These are phyloP conservation scores for Aegotheles bennettii DNA, from an alignment of 2,113 vertebrate genomes.

Conservation along the genomic window DNA sequence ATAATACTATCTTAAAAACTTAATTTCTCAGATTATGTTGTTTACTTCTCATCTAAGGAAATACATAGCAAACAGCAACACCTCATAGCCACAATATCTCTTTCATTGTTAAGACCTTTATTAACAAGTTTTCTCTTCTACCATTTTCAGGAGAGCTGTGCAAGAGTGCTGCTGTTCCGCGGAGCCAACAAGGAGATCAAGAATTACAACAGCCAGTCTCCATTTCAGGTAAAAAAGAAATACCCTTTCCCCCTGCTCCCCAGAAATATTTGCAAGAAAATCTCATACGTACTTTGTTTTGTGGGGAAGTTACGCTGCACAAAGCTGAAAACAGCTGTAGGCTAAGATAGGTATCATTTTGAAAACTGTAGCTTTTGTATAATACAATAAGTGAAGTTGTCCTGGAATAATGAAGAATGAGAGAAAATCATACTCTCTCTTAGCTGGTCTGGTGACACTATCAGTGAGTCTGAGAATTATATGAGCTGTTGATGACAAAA, in stretches of 20 bases:
- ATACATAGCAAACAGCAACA: neutral
- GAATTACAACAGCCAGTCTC: conserved; percentile 94
- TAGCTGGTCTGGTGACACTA: neutral
- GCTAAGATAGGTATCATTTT: neutral
- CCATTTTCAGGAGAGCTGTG: conserved; percentile 86
- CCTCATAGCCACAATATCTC: neutral
- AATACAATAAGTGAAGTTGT: neutral
- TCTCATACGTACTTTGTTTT: rapidly evolving
- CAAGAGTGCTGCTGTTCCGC: conserved; percentile 87
- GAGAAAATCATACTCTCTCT: neutral
- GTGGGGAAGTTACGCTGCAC: neutral
- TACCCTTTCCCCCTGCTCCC: rapidly evolving
- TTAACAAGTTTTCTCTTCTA: neutral
- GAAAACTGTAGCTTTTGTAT: neutral
- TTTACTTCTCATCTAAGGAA: neutral
- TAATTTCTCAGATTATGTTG: neutral
- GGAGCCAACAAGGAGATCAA: conserved; percentile 92
- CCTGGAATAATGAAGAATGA: neutral
- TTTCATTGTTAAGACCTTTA: neutral
- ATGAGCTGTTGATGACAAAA: neutral
- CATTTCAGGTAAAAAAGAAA: conserved; percentile 84
- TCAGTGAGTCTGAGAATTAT: neutral
- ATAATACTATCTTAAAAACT: neutral
- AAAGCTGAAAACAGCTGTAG: neutral
- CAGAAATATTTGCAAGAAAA: neutral